These are phyloP conservation scores for Tribolium madens DNA, from an alignment of 1,140 invertebrate genomes.

Conservation along the genomic window DNA sequence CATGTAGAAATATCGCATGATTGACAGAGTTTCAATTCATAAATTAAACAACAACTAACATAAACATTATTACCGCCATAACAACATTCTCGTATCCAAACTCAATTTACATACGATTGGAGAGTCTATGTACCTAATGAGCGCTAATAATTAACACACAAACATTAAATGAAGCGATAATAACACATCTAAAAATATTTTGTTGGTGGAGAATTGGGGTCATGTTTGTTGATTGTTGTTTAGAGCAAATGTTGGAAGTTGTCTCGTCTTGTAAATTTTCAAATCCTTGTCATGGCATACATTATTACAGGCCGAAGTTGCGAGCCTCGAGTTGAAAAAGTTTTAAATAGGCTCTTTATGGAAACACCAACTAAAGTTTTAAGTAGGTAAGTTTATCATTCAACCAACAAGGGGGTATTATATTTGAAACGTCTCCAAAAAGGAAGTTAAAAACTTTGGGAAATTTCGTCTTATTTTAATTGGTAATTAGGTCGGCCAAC, in stretches of 20 bases:
- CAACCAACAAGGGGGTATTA: slow-evolving; percentile 18
- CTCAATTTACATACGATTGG: neutral
- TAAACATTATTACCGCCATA: neutral
- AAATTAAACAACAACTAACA: neutral
- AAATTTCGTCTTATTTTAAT: neutral
- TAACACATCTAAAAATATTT: neutral
- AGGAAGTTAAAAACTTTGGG: slow-evolving; percentile 4
- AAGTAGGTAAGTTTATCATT: slow-evolving; percentile 38
- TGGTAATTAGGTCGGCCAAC: neutral
- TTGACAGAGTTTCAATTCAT: neutral
- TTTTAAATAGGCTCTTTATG: slow-evolving; percentile 34
- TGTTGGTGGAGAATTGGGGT: too few species aligned
- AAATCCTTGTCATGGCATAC: slow-evolving; percentile 14
- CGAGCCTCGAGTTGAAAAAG: slow-evolving; percentile 7
- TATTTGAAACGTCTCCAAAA: slow-evolving; percentile 5
- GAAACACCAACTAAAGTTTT: slow-evolving; percentile 38
- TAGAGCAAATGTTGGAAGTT: neutral
- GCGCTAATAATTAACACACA: neutral
- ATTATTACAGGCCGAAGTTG: slow-evolving; percentile 1
- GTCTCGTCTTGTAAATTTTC: slow-evolving; percentile 5
- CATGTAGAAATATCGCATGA: neutral
- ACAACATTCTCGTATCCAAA: neutral
- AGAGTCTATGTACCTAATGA: neutral
- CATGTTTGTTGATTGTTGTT: neutral
- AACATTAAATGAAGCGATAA: neutral